A percentile compares a stretch with the other conserved stretches of the same genome.
phyloP scores from a whole-genome alignment of 2,113 vertebrate genomes.

The Hippocampus zosterae region DNA sequence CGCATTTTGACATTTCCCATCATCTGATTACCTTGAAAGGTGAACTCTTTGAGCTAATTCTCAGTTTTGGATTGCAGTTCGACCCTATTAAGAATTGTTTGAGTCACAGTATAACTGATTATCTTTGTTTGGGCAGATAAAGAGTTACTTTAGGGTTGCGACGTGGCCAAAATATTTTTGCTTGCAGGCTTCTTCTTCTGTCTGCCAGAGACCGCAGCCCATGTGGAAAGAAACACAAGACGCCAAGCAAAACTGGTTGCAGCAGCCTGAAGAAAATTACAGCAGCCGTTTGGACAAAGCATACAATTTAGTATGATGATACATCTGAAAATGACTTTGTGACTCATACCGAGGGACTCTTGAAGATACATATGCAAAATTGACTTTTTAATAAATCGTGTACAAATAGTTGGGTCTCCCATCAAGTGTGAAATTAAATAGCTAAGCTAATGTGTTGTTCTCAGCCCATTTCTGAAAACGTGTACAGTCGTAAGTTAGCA shows the following conservation, averaged over 20 bases:
- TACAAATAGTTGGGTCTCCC: not conserved
- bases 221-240: conserved; percentile 21
- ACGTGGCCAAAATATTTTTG: conserved; percentile 33
- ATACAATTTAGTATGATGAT: conserved; percentile 44
- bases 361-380: not conserved
- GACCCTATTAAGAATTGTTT: not conserved
- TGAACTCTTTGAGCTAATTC: not conserved
- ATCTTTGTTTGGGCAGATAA: not conserved
- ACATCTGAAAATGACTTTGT: not conserved
- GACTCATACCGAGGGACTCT: not conserved
- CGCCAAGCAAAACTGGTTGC: conserved; percentile 43
- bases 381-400: not conserved
- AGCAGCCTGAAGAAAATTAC: conserved; percentile 56
- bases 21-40: not conserved
- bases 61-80: not conserved
- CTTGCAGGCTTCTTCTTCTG: conserved; percentile 21
- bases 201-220: conserved; percentile 20
- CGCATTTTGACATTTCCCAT: not conserved
- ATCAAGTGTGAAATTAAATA: not conserved
- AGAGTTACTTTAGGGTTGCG: conserved; percentile 28
- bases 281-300: conserved; percentile 48
- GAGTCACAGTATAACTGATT: not conserved
- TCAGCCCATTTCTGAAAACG: not conserved
- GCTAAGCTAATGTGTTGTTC: not conserved
- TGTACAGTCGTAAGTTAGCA: not conserved